Percentiles rank a stretch among this genome's conserved stretches.
phyloP scores from a whole-genome alignment of 2,888 invertebrate genomes.

The Trimorus sp. region DNA sequence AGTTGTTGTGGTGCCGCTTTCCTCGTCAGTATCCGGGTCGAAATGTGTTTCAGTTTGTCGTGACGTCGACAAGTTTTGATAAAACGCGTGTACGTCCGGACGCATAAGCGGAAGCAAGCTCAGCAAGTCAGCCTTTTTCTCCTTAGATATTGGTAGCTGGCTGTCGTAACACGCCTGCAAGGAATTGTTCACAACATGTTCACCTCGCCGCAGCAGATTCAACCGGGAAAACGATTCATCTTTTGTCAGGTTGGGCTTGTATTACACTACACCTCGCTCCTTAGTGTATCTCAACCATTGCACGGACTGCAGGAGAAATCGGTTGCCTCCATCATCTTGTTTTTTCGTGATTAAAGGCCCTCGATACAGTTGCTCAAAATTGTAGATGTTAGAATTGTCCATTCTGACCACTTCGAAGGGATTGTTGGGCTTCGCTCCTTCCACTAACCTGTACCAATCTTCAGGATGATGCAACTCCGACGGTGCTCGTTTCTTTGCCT shows the following conservation, averaged over 20 bases:
- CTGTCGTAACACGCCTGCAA: conserved; percentile 44
- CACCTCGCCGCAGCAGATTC: neutral
- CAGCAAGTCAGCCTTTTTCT: conserved; percentile 55
- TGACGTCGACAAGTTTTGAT: neutral
- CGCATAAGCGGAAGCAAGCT: neutral
- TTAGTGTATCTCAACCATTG: conserved; percentile 48
- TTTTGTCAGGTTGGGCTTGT: conserved; percentile 27
- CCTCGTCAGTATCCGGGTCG: neutral
- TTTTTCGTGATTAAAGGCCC: conserved; percentile 22
- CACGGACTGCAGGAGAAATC: conserved; percentile 22
- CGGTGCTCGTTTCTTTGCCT: conserved; percentile 30
- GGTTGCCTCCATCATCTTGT: conserved; percentile 10
- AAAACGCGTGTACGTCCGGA: conserved; percentile 7
- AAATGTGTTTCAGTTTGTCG: conserved; percentile 5
- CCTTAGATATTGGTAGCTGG: conserved; percentile 35
- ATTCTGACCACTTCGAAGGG: conserved; percentile 19
- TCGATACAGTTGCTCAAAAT: conserved; percentile 19
- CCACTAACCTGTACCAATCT: conserved; percentile 27
- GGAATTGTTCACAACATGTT: neutral
- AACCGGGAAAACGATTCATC: conserved; percentile 10
- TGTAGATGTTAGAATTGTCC: conserved; percentile 4
- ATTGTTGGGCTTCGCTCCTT: conserved; percentile 1
- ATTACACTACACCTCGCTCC: conserved; percentile 35
- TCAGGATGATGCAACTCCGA: conserved; percentile 18
- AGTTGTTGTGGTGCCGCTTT: neutral